phyloP scores from a whole-genome alignment of 1,140 invertebrate species.

The Drosophila parvula region DNA sequence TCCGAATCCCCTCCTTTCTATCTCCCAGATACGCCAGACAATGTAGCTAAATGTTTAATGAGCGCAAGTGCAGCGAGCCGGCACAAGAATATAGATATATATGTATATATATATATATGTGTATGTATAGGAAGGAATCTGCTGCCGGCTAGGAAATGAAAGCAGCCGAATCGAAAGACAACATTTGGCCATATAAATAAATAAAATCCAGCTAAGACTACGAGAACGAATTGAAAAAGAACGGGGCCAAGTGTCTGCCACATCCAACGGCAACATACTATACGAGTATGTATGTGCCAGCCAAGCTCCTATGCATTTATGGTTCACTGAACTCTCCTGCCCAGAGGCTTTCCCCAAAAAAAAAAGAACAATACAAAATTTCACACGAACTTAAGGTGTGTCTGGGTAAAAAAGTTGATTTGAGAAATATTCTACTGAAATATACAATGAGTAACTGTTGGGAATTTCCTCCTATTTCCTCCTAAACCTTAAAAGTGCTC shows the following conservation, averaged over 20 bases:
- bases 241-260: slow-evolving; percentile 50
- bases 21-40: slow-evolving; percentile 58
- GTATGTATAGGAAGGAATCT: slow-evolving; percentile 24
- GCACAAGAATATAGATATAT: slow-evolving; percentile 12
- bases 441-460: background rate
- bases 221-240: slow-evolving; percentile 68
- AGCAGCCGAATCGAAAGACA: slow-evolving; percentile 66
- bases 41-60: slow-evolving; percentile 77
- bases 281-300: background rate
- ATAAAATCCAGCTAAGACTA: slow-evolving; percentile 55
- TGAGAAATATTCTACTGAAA: background rate
- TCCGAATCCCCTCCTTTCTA: background rate
- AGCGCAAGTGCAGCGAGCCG: slow-evolving; percentile 62
- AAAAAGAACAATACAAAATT: background rate
- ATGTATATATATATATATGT: background rate
- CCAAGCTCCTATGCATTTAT: slow-evolving; percentile 24
- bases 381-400: background rate
- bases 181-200: slow-evolving; percentile 76
- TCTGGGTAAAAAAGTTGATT: slow-evolving; percentile 2
- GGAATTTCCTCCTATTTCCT: too few species aligned
- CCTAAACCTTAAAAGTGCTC: background rate
- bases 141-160: slow-evolving; percentile 49
- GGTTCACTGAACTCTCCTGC: slow-evolving; percentile 48
- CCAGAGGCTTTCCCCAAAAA: slow-evolving; percentile 8
- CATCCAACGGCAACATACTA: slow-evolving; percentile 19